phyloP scores from a whole-genome alignment of 2,797 vertebrate species.

The Lerista edwardsae region DNA sequence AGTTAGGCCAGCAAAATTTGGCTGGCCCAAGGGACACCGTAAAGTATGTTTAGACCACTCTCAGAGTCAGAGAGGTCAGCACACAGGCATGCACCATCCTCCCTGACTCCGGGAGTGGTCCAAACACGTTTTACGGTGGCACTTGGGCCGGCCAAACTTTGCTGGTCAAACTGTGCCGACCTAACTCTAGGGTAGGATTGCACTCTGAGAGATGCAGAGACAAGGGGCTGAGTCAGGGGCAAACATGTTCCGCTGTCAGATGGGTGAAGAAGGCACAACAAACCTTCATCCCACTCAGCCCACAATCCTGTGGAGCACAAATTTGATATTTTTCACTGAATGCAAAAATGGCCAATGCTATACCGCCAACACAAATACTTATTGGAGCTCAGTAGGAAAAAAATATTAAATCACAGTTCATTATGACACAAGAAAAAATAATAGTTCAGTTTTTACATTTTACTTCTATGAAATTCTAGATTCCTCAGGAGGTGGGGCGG shows the following conservation, averaged over 20 bases:
- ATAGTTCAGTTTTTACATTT: neutral
- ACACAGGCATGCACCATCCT: too few species aligned
- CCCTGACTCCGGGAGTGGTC: too few species aligned
- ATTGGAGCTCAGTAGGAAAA: neutral
- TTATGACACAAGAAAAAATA: constrained; percentile 8
- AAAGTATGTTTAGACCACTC: too few species aligned
- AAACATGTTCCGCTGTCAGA: neutral
- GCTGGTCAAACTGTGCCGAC: too few species aligned
- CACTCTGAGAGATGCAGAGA: neutral
- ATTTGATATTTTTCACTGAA: neutral
- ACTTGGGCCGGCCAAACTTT: too few species aligned
- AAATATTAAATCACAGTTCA: neutral
- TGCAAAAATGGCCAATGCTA: neutral
- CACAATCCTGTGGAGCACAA: too few species aligned
- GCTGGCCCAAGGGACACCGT: too few species aligned
- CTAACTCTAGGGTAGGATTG: too few species aligned
- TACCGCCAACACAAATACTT: neutral
- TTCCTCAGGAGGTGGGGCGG: neutral
- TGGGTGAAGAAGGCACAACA: neutral
- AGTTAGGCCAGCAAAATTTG: too few species aligned
- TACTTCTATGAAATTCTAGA: constrained; percentile 40
- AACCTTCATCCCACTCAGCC: too few species aligned
- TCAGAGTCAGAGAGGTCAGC: too few species aligned
- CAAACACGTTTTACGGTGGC: too few species aligned
- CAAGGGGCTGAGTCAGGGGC: neutral